Conservation (phyloP, 1,140 invertebrate genomes). For the Melipona quadrifasciata region DNA sequence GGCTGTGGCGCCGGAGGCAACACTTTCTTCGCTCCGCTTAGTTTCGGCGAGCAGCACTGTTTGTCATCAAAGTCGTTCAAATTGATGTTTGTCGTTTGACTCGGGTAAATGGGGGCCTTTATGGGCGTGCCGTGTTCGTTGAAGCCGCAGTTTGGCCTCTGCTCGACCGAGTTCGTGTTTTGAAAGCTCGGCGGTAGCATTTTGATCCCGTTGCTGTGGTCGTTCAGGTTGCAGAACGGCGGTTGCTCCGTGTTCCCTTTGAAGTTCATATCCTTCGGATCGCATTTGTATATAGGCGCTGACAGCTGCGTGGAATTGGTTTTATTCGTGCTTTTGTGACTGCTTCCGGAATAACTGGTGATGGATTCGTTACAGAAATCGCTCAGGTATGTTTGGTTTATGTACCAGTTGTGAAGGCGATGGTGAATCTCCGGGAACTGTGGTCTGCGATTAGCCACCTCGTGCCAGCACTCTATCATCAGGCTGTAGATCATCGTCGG, state of each 20-base stretch:
- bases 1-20: slow-evolving; percentile 63
- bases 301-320: slow-evolving; percentile 73
- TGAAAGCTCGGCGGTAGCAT: slow-evolving; percentile 62
- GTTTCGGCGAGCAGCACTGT: slow-evolving; percentile 74
- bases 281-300: slow-evolving; percentile 68
- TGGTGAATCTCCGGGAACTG: slow-evolving; percentile 92
- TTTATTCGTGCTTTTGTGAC: slow-evolving; percentile 74
- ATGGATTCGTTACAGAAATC: slow-evolving; percentile 73
- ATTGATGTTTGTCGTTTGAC: slow-evolving; percentile 63
- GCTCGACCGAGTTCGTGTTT: slow-evolving; percentile 56
- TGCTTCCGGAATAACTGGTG: slow-evolving; percentile 71
- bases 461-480: slow-evolving; percentile 99
- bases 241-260: slow-evolving; percentile 50
- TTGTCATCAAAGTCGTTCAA: slow-evolving; percentile 72
- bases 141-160: slow-evolving; percentile 56
- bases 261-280: slow-evolving; percentile 65
- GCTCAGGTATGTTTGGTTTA: slow-evolving; percentile 77
- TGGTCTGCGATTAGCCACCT: slow-evolving; percentile 93
- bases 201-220: slow-evolving; percentile 65
- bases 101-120: slow-evolving; percentile 57
- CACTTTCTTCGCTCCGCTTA: slow-evolving; percentile 76
- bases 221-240: slow-evolving; percentile 61
- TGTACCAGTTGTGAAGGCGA: slow-evolving; percentile 88
- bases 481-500: slow-evolving; percentile 94
- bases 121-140: slow-evolving; percentile 59